Percentiles rank a stretch among this genome's conserved stretches.
phyloP scores from a whole-genome alignment of 2,888 invertebrate genomes.

The Taphrorychus bicolor region DNA sequence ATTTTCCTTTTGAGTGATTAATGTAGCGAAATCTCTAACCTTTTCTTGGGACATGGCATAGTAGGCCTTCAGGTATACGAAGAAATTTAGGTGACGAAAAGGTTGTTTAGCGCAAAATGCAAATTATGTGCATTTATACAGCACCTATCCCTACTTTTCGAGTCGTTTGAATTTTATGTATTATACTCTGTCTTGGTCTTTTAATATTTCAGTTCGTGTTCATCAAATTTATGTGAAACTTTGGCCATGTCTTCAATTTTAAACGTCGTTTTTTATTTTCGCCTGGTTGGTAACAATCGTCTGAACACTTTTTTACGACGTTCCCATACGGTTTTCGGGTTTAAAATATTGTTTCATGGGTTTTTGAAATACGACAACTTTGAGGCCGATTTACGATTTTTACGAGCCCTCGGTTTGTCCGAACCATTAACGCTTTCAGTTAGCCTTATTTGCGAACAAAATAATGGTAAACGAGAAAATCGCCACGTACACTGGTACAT shows the following conservation, averaged over 20 bases:
- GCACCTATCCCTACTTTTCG: background rate
- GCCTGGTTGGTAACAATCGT: background rate
- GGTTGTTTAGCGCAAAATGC: background rate
- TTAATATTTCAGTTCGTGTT: background rate
- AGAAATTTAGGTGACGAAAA: background rate
- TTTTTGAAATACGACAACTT: background rate
- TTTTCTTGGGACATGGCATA: no score
- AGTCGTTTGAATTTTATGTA: no score
- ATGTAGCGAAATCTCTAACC: no score
- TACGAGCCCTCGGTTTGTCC: background rate
- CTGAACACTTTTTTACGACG: background rate
- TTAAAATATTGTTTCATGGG: slow-evolving; percentile 13
- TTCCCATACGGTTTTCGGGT: slow-evolving; percentile 2
- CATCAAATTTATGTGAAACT: background rate
- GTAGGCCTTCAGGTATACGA: no score
- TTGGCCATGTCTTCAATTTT: background rate
- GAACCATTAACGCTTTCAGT: background rate
- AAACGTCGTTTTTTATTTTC: background rate
- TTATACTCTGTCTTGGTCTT: background rate
- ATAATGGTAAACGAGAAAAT: no score
- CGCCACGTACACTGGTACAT: background rate
- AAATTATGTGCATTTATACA: background rate
- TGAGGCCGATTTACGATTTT: background rate
- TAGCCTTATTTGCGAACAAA: background rate
- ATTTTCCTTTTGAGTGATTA: no score